A percentile compares a stretch with the other conserved stretches of the same genome.
These are phyloP conservation scores for Porites divaricata DNA, from an alignment of 92 coral and sea anemone species.

Conservation along the genomic window DNA sequence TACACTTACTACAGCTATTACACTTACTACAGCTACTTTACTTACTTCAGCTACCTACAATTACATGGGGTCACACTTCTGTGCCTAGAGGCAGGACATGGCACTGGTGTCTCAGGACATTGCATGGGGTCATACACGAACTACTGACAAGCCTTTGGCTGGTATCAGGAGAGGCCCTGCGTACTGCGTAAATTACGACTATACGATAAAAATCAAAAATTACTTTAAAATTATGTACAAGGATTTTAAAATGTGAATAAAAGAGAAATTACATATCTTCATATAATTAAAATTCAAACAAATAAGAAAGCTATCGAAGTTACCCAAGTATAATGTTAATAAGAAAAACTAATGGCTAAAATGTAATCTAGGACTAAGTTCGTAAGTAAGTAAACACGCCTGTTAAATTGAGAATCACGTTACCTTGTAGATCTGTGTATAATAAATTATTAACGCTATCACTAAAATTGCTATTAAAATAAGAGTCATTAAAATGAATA, in stretches of 20 bases:
- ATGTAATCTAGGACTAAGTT: not conserved
- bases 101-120: too few relatives aligned
- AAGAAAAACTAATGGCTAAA: not conserved
- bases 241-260: not conserved
- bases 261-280: not conserved
- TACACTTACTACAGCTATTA: too few relatives aligned
- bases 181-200: not conserved
- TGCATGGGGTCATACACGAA: too few relatives aligned
- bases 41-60: too few relatives aligned
- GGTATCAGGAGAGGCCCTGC: not conserved
- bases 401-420: too few relatives aligned
- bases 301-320: not conserved
- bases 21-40: too few relatives aligned
- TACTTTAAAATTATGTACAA: too few relatives aligned
- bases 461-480: not conserved
- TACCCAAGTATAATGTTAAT: not conserved
- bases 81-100: too few relatives aligned
- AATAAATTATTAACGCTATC: not conserved
- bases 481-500: not conserved
- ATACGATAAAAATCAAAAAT: too few relatives aligned
- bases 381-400: too few relatives aligned
- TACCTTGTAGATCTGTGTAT: not conserved
- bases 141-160: not conserved
- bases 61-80: too few relatives aligned
- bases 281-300: not conserved